Percentiles rank a stretch among this genome's conserved stretches.
Conservation (phyloP, 2,888 invertebrate species). For the Tipula lateralis region DNA sequence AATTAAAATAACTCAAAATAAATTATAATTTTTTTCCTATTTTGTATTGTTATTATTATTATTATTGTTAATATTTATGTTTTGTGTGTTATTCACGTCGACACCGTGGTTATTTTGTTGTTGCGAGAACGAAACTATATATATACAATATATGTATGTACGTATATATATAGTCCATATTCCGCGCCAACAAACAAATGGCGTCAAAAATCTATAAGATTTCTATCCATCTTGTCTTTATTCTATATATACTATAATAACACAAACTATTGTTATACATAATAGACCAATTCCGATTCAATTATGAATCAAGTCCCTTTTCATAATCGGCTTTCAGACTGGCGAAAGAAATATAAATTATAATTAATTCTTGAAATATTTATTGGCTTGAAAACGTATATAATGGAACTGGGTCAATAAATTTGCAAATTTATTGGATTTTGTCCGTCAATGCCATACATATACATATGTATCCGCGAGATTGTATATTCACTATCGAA, state of each 20-base stretch:
- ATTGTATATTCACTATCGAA: background rate
- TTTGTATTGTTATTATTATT: background rate
- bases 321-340: background rate
- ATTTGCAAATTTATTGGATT: background rate
- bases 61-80: background rate
- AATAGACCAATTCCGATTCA: background rate
- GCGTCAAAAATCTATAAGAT: background rate
- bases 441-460: background rate
- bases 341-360: background rate
- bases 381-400: background rate
- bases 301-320: background rate
- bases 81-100: background rate
- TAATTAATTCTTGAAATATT: conserved; percentile 11
- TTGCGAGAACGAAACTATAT: background rate
- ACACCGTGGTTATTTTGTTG: background rate
- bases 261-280: background rate
- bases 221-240: background rate
- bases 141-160: too few species aligned
- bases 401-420: background rate
- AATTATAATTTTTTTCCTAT: background rate
- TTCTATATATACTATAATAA: background rate
- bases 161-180: conserved; percentile 11
- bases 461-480: background rate
- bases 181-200: background rate
- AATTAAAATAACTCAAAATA: background rate